Evolutionary conservation across 2,888 invertebrate species (phyloP), one percentile per base, ranked within the genome.

Genomic region (Agapetus fuscipes): DNA sequence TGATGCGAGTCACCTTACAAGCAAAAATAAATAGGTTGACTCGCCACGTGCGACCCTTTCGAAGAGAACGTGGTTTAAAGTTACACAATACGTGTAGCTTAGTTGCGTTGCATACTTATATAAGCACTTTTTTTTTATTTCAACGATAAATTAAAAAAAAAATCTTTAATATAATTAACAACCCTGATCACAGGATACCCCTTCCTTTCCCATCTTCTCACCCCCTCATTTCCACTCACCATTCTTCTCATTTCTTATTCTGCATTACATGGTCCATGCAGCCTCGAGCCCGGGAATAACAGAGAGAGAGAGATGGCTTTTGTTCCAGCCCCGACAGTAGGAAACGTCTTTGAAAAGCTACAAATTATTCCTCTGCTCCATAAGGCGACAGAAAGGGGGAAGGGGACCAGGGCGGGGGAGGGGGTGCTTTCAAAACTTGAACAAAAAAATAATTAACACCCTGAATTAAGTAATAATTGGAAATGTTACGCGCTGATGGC

Each of bases 341-440:
- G 32, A 32, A 40, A 26, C 41, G 45, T 39, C 39, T 40, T 43
- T 43, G 42, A 32, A 43, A 46, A 39, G 42, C 39, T 42, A 46
- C 46, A 46, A 46, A 46, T 46, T 46, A 46, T 46, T 46, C 37
- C 32, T 41, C 41, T 45, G 39, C 37, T 26, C 30, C 14, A 27
- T 3, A 20, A 25, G 17, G 17, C 37, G 15, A 17, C 17, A n/a
- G n/a, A n/a, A 6, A 15, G 7, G 16, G 16, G 11, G 17, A 7
- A 17, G 17, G 12, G 31, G 9, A 3, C 12, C 12, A 20, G 11
- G n/a, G 27, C 16, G 15, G 30, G 26, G 25, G n/a, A n/a, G n/a
- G 30, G 39, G 12, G 3, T 16, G 25, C 17, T 31, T 40, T 40
- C 35, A 35, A 40, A 27, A 31, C 34, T 17, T 12, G 14, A 31